phyloP scores from a whole-genome alignment of 2,797 vertebrate genomes.

The Lepilemur ruficaudatus region DNA sequence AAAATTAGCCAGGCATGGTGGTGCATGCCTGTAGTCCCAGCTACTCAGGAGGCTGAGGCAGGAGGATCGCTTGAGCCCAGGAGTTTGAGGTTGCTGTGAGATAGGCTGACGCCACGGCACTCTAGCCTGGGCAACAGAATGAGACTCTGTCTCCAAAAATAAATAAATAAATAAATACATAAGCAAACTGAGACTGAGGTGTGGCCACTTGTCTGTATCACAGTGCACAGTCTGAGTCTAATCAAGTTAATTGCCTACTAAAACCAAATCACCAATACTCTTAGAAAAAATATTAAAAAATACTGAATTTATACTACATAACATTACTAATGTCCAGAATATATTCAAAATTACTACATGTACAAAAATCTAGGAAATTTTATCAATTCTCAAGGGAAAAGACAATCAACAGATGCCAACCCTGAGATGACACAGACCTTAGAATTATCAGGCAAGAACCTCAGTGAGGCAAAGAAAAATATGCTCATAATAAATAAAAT shows the following conservation, averaged over 20 bases:
- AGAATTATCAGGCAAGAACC: background rate
- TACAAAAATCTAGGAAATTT: slow-evolving; percentile 31
- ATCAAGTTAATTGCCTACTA: background rate
- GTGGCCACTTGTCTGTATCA: background rate
- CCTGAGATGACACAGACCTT: background rate
- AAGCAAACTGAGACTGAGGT: too few relatives aligned
- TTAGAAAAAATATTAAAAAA: background rate
- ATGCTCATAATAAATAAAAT: background rate
- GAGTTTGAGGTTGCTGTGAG: too few relatives aligned
- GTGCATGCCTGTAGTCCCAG: too few relatives aligned
- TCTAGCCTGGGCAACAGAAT: too few relatives aligned
- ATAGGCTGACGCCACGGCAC: too few relatives aligned
- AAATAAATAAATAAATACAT: too few relatives aligned
- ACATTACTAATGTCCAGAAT: background rate
- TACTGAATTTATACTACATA: background rate
- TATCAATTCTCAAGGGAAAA: slow-evolving; percentile 28
- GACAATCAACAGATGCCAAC: background rate
- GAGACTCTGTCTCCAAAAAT: too few relatives aligned
- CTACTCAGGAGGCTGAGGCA: too few relatives aligned
- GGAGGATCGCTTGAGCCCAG: too few relatives aligned
- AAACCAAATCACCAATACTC: slow-evolving; percentile 5
- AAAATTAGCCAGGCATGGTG: too few relatives aligned
- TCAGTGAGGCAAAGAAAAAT: background rate
- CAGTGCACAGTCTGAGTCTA: background rate
- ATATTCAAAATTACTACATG: slow-evolving; percentile 31